A percentile compares a stretch with the other conserved stretches of the same genome.
Conservation (phyloP, 2,888 invertebrate genomes). For the Eupithecia centaureata region DNA sequence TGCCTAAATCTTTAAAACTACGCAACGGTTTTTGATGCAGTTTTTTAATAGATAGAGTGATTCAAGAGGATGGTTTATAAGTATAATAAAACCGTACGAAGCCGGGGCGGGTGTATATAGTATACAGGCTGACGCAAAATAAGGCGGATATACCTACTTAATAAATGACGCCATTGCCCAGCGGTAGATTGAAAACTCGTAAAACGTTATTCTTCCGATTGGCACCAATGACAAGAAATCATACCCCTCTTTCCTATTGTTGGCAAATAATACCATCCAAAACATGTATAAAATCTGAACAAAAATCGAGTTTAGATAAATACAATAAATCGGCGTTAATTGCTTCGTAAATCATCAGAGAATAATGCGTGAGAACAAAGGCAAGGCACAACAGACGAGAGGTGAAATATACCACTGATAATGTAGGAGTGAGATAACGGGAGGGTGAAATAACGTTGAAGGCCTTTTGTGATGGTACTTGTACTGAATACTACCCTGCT, state of each 20-base stretch:
- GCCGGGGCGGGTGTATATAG: no score
- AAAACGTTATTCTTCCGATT: background rate
- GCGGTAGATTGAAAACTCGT: background rate
- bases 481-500: background rate
- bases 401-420: conserved; percentile 7
- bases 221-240: background rate
- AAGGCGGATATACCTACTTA: no score
- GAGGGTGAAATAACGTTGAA: background rate
- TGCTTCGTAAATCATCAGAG: conserved; percentile 39
- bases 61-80: no score
- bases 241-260: background rate
- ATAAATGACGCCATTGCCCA: no score
- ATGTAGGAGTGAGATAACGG: conserved; percentile 14
- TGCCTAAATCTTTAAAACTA: no score
- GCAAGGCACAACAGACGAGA: conserved; percentile 32
- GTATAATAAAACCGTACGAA: no score
- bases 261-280: background rate
- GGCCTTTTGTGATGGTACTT: background rate
- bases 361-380: conserved; percentile 40
- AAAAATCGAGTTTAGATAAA: conserved; percentile 27
- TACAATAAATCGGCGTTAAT: conserved; percentile 39
- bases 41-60: no score
- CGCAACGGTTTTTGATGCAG: no score
- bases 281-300: conserved; percentile 14
- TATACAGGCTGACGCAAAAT: no score